These are phyloP conservation scores for Nasonia oneida DNA, from an alignment of 2,888 invertebrate species.

Conservation along the genomic window DNA sequence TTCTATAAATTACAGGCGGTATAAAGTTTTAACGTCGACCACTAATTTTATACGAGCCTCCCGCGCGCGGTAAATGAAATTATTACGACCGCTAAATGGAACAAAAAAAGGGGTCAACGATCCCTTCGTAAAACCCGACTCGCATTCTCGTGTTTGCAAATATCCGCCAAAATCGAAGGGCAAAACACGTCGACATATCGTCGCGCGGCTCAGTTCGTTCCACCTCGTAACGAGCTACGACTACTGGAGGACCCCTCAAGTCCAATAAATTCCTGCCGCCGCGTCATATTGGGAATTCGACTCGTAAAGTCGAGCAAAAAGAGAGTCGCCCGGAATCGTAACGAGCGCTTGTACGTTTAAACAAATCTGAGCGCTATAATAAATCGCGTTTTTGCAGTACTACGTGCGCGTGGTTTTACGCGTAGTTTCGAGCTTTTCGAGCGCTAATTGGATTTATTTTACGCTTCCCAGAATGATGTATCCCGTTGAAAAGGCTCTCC, in stretches of 20 bases:
- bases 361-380: not conserved
- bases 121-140: not conserved
- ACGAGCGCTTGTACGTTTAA: not conserved
- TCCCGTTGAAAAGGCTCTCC: not conserved
- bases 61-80: not conserved
- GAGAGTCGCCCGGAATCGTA: slow-evolving; percentile 39
- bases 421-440: not conserved
- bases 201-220: slow-evolving; percentile 22
- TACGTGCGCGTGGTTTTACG: not conserved
- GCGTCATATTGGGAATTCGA: slow-evolving; percentile 31
- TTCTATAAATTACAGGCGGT: not conserved
- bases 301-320: slow-evolving; percentile 36
- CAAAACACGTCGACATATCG: not conserved
- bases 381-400: not conserved
- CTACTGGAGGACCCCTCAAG: not conserved
- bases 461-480: not conserved
- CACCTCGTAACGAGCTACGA: slow-evolving; percentile 14
- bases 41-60: not conserved
- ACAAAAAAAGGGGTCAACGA: not conserved
- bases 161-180: too few relatives aligned
- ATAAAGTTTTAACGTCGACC: not conserved
- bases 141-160: too few relatives aligned
- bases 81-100: not conserved
- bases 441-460: not conserved
- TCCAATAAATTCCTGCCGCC: slow-evolving; percentile 36